A percentile compares a stretch with the other conserved stretches of the same genome.
Evolutionary conservation across 1,140 invertebrate species (phyloP).

Genomic region (Drosophila insularis): DNA sequence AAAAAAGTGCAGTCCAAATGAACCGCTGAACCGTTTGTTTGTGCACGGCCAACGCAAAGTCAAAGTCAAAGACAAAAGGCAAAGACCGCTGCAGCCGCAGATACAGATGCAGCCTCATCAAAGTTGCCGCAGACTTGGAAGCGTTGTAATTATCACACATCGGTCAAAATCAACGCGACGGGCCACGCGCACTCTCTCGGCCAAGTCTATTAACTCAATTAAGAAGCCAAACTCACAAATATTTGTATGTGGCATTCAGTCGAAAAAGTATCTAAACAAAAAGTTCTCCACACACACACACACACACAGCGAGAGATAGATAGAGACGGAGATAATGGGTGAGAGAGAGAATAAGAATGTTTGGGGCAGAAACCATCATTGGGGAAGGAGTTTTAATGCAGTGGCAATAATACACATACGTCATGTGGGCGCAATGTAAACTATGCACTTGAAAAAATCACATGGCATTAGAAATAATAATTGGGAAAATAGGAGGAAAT

Average conservation of each 20-base stretch:
- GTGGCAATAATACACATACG: slow-evolving; percentile 31
- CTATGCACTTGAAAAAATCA: neutral
- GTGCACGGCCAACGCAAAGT: slow-evolving; percentile 62
- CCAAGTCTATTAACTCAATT: slow-evolving; percentile 77
- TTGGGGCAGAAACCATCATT: slow-evolving; percentile 32
- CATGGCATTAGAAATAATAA: too few relatives aligned
- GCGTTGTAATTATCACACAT: slow-evolving; percentile 75
- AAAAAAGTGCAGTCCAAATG: slow-evolving; percentile 66
- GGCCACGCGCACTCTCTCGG: slow-evolving; percentile 65
- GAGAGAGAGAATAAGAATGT: slow-evolving; percentile 26
- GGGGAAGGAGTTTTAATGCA: slow-evolving; percentile 49
- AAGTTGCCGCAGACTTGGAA: slow-evolving; percentile 65
- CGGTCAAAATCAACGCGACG: slow-evolving; percentile 69
- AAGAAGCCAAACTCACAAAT: slow-evolving; percentile 64
- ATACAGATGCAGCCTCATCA: slow-evolving; percentile 47
- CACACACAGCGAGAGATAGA: neutral
- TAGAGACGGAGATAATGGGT: slow-evolving; percentile 10
- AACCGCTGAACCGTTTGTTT: slow-evolving; percentile 76
- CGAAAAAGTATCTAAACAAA: slow-evolving; percentile 77
- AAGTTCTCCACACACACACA: slow-evolving; percentile 27
- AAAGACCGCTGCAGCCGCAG: slow-evolving; percentile 34
- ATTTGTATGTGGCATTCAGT: slow-evolving; percentile 76
- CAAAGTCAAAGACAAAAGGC: slow-evolving; percentile 48
- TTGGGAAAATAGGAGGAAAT: too few relatives aligned
- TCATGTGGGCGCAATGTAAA: slow-evolving; percentile 24